A percentile compares a stretch with the other conserved stretches of the same genome.
Conservation (phyloP, 2,797 vertebrate species). For the Pipistrellus nathusii region DNA sequence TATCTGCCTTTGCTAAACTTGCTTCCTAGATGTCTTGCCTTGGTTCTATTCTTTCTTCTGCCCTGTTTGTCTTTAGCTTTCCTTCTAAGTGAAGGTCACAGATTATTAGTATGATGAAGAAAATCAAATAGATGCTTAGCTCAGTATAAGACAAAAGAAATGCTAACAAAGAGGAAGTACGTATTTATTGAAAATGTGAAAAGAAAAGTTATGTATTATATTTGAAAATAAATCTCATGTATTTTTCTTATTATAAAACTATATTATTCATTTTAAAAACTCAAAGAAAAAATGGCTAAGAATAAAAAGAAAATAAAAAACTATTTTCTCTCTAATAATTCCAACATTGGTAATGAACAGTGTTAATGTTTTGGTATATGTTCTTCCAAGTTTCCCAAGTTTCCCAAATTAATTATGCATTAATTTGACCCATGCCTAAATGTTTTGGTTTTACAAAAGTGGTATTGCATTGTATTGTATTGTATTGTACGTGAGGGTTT, state of each 20-base stretch:
- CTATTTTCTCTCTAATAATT: not conserved
- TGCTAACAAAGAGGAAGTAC: not conserved
- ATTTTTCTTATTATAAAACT: slow-evolving; percentile 35
- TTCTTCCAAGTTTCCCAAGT: too few relatives aligned
- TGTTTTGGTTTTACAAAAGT: slow-evolving; percentile 45
- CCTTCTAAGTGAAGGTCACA: slow-evolving; percentile 29
- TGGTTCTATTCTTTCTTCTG: slow-evolving; percentile 13
- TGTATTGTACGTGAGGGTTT: slow-evolving; percentile 18
- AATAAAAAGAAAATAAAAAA: slow-evolving; percentile 33
- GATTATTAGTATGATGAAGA: slow-evolving; percentile 6
- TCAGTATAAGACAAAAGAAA: slow-evolving; percentile 15
- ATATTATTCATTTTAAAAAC: slow-evolving; percentile 5
- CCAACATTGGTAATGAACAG: not conserved
- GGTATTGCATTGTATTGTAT: slow-evolving; percentile 1
- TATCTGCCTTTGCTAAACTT: not conserved
- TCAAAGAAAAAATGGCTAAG: not conserved
- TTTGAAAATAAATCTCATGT: slow-evolving; percentile 21
- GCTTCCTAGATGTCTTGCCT: not conserved
- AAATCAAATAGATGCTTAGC: not conserved
- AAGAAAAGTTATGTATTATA: not conserved
- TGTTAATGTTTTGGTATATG: not conserved
- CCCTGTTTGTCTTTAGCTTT: slow-evolving; percentile 41
- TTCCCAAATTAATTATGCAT: too few relatives aligned
- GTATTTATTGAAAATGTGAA: slow-evolving; percentile 17
- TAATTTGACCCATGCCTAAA: not conserved